phyloP scores from a whole-genome alignment of 37 sponge, comb jelly and placozoan species.

The Cladorhizidae sp. region DNA sequence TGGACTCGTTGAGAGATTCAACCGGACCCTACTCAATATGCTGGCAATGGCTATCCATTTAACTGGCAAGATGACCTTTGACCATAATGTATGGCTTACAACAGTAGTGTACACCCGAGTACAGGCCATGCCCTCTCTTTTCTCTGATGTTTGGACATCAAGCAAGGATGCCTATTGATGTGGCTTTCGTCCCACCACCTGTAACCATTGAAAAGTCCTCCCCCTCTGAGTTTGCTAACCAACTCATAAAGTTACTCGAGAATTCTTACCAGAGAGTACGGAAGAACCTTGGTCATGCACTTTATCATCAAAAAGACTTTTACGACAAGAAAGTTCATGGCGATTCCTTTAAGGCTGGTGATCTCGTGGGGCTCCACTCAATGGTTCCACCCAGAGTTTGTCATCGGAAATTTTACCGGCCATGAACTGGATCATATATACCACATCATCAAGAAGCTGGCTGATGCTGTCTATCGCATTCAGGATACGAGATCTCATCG shows the following conservation, averaged over 20 bases:
- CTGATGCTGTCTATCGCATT: conserved; percentile 5
- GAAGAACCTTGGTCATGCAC: no score
- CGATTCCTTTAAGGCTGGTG: conserved; percentile 6
- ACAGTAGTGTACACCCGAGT: no score
- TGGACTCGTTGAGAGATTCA: no score
- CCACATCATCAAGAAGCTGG: neutral
- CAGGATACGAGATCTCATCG: neutral
- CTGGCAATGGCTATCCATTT: neutral
- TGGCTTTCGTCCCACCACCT: neutral
- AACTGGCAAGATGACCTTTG: conserved; percentile 8
- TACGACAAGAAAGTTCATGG: no score
- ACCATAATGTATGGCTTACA: neutral
- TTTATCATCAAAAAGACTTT: neutral
- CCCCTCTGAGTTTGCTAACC: no score
- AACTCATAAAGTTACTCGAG: neutral
- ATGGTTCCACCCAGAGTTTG: neutral
- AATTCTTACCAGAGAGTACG: no score
- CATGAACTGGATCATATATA: conserved; percentile 22
- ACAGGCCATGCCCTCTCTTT: neutral
- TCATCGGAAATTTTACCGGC: conserved; percentile 3
- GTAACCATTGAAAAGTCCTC: no score
- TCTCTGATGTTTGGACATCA: no score
- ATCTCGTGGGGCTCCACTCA: conserved; percentile 15
- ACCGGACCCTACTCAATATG: no score
- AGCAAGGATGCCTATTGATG: no score